Base-by-base conservation (phyloP, 2,797 vertebrate genomes). In the Bryconaethiops microstoma region DNA sequence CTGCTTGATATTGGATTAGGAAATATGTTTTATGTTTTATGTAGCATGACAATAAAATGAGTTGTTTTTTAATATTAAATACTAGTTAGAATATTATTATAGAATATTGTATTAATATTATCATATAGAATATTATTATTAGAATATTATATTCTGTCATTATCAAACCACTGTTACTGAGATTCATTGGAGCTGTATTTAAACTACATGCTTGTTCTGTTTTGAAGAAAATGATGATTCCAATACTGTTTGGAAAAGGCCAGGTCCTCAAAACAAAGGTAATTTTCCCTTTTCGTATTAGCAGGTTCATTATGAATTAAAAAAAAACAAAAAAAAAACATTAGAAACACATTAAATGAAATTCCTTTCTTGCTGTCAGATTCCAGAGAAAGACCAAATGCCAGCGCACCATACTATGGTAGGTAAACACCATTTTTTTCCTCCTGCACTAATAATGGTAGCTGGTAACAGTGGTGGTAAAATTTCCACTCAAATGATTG, bases 141-240 rank as follows among this genome's bases (percentile, higher is more conserved):
- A 4, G 4, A 25, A 63, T 60, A 13, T 60, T 9, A 23, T 75
- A 39, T 17, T 21, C 17, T 45, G n/a, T 19, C 21, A 10, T 45
- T 42, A 9, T 29, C 9, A 16, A 25, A 17, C n/a, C 39, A 55
- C 50, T 69, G 13, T 35, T 45, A 4, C 40, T 75, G 40, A 60
- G 0, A 21, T 39, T 45, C 0, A 55, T 23, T 21, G 42, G 35
- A 10, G 4, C 1, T 48, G 25, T 59, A 19, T 55, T 78, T 59
- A 2, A 57, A 64, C 7, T 1, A 12, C 39, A 0, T 14, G 0
- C 39, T 45, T 70, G 9, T 48, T 84, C 55, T 69, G 1, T 52
- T 65, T 39, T 29, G 42, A 59, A 88, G 87, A 88, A 82, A 89
- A 88, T 79, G 78, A 86, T 29, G 55, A 73, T 16, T 78, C 76